phyloP scores from a whole-genome alignment of 2,888 invertebrate genomes.

The Megalurothrips usitatus region DNA sequence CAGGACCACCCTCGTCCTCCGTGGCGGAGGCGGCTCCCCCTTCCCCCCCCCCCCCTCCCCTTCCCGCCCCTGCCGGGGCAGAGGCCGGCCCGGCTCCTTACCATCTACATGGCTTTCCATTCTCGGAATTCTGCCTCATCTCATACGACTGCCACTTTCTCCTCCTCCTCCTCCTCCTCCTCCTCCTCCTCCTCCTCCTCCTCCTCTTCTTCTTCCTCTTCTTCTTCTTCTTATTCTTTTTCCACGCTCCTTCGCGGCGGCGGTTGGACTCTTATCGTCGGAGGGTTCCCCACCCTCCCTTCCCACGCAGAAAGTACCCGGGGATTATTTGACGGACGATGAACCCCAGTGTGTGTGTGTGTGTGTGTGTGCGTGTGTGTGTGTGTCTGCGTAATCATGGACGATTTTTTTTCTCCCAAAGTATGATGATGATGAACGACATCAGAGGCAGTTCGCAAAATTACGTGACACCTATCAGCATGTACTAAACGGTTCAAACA shows the following conservation, averaged over 20 bases:
- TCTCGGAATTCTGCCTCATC: constrained; percentile 25
- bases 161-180: constrained; percentile 30
- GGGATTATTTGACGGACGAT: neutral
- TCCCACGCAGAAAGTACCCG: neutral
- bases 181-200: constrained; percentile 27
- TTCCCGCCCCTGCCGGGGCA: neutral
- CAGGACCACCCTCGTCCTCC: neutral
- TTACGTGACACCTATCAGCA: too few relatives aligned
- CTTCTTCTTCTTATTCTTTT: too few relatives aligned
- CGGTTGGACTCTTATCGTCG: too few relatives aligned
- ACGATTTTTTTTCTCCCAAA: too few relatives aligned
- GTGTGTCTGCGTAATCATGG: too few relatives aligned
- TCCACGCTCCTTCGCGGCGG: too few relatives aligned
- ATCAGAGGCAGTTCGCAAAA: too few relatives aligned
- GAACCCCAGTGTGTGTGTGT: neutral
- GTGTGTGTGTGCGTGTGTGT: too few relatives aligned
- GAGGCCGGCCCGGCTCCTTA: neutral
- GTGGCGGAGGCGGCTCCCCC: neutral
- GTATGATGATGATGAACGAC: too few relatives aligned
- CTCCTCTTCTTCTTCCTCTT: constrained; percentile 26
- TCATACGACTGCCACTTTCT: neutral
- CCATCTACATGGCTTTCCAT: constrained; percentile 4
- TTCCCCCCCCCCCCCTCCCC: neutral
- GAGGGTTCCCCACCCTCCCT: neutral
- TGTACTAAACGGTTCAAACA: too few relatives aligned